phyloP scores from a whole-genome alignment of 2,888 invertebrate genomes.

The Rhingia campestris region DNA sequence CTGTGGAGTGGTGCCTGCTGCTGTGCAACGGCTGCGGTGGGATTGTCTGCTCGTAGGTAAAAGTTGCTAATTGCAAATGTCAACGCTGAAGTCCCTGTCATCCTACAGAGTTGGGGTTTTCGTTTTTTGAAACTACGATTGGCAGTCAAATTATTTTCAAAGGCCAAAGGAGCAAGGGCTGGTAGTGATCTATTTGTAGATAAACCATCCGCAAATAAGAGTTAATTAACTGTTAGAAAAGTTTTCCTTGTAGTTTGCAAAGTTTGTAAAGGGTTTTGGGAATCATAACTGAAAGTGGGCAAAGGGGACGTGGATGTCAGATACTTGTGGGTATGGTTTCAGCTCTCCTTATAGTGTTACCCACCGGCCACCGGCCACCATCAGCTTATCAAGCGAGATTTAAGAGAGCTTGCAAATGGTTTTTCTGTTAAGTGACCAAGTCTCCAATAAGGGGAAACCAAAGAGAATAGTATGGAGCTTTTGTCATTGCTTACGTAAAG shows the following conservation, averaged over 20 bases:
- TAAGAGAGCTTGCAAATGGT: neutral
- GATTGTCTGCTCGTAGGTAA: constrained; percentile 11
- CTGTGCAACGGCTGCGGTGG: no score
- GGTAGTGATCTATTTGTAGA: neutral
- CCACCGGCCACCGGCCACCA: no score
- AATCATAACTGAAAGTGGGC: constrained; percentile 4
- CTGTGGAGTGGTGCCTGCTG: neutral
- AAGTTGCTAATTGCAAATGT: constrained; percentile 61
- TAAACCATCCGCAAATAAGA: constrained; percentile 17
- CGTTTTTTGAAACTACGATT: neutral
- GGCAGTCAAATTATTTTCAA: constrained; percentile 20
- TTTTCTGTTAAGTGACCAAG: neutral
- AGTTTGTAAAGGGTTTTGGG: neutral
- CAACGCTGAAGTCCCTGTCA: constrained; percentile 25
- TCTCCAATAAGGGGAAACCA: neutral
- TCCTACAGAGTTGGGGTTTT: neutral
- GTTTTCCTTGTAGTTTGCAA: constrained; percentile 2
- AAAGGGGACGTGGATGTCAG: constrained; percentile 38
- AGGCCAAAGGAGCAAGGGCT: neutral
- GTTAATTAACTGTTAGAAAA: constrained; percentile 45
- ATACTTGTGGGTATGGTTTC: neutral
- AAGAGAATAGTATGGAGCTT: neutral
- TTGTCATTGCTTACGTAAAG: neutral
- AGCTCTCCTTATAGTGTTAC: neutral
- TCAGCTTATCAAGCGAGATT: no score